These are phyloP conservation scores for Theonella swinhoei DNA, from an alignment of 37 sponge, comb jelly and placozoan genomes.

Conservation along the genomic window DNA sequence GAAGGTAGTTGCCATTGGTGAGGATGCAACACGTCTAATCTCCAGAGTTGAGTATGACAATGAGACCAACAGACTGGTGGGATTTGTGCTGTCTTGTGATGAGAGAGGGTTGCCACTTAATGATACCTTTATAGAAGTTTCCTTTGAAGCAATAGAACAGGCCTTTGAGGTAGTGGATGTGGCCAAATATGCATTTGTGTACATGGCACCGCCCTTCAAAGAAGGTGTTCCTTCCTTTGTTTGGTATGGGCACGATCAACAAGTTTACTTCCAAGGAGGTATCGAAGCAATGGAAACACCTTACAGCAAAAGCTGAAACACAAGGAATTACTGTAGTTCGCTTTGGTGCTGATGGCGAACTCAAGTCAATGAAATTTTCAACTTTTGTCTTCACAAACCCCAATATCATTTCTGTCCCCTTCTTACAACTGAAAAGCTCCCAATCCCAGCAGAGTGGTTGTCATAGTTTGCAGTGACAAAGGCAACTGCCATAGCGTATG, in stretches of 20 bases:
- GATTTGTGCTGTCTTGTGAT: slow-evolving; percentile 46
- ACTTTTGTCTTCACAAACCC: no score
- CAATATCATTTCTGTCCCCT: not conserved
- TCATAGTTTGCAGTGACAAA: slow-evolving; percentile 27
- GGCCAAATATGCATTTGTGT: slow-evolving; percentile 67
- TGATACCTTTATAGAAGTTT: slow-evolving; percentile 39
- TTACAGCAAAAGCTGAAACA: slow-evolving; percentile 40
- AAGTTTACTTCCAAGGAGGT: slow-evolving; percentile 32
- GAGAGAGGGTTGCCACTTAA: slow-evolving; percentile 23
- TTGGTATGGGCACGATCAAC: slow-evolving; percentile 61
- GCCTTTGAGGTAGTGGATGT: slow-evolving; percentile 5
- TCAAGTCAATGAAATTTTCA: slow-evolving; percentile 36
- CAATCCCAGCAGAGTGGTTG: slow-evolving; percentile 40
- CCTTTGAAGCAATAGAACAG: slow-evolving; percentile 43
- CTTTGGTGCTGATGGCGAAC: slow-evolving; percentile 68
- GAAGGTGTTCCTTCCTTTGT: slow-evolving; percentile 36
- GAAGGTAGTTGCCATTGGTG: slow-evolving; percentile 44
- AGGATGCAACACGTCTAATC: slow-evolving; percentile 57
- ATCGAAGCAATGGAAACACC: slow-evolving; percentile 47
- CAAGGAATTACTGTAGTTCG: slow-evolving; percentile 37
- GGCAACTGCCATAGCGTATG: slow-evolving; percentile 43
- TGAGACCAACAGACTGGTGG: slow-evolving; percentile 55
- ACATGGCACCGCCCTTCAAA: slow-evolving; percentile 56
- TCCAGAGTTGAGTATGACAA: slow-evolving; percentile 53
- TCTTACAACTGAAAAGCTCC: not conserved